These are phyloP conservation scores for Marisa cornuarietis DNA, from an alignment of 1,140 invertebrate genomes.

Conservation along the genomic window DNA sequence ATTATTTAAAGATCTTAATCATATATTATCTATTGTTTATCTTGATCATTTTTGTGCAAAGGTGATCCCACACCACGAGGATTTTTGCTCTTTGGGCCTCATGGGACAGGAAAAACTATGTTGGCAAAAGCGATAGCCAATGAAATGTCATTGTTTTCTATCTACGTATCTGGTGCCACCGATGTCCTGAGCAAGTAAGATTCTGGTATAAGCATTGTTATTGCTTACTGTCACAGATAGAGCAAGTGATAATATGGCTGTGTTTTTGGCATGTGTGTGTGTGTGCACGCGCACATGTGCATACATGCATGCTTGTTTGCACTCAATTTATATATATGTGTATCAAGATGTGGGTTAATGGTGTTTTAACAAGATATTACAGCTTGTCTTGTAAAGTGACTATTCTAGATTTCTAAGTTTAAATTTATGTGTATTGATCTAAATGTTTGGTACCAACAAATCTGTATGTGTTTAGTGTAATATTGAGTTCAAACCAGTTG, in stretches of 20 bases:
- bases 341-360: background rate
- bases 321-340: background rate
- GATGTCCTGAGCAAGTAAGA: slow-evolving; percentile 59
- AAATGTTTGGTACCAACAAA: background rate
- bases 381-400: background rate
- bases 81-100: slow-evolving; percentile 94
- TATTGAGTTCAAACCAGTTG: too few relatives aligned
- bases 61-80: slow-evolving; percentile 58
- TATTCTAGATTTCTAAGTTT: background rate
- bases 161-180: slow-evolving; percentile 35
- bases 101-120: slow-evolving; percentile 97
- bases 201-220: background rate
- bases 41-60: slow-evolving; percentile 24
- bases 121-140: slow-evolving; percentile 76
- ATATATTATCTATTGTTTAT: background rate
- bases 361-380: background rate
- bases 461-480: too few relatives aligned
- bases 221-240: background rate
- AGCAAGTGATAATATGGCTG: background rate
- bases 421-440: background rate
- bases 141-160: slow-evolving; percentile 35
- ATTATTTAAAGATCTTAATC: background rate
- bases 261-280: background rate
- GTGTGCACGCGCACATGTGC: background rate
- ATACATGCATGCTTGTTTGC: background rate